Conservation (phyloP, 2,113 vertebrate genomes). For the Hemiscyllium ocellatum region DNA sequence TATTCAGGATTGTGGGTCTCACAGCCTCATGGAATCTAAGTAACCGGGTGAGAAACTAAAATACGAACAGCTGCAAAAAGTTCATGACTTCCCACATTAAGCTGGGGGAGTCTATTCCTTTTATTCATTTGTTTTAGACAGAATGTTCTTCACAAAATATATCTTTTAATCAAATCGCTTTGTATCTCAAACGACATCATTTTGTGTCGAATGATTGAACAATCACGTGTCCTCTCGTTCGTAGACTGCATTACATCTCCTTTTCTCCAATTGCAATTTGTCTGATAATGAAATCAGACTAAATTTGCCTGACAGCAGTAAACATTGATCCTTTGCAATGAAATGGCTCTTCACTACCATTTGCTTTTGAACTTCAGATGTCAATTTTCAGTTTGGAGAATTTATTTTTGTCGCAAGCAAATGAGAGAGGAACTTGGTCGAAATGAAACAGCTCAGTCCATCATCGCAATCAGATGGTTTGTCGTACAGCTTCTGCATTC, state of each 20-base stretch:
- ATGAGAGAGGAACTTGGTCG: not conserved
- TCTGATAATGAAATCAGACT: not conserved
- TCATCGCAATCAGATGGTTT: not conserved
- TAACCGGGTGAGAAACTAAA: not conserved
- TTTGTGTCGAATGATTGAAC: not conserved
- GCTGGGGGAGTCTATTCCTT: not conserved
- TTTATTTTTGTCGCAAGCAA: not conserved
- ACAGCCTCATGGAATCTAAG: not conserved
- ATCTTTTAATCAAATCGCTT: not conserved
- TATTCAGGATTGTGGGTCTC: not conserved
- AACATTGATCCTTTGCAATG: not conserved
- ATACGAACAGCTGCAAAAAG: not conserved
- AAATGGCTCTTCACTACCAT: not conserved
- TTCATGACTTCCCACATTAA: not conserved
- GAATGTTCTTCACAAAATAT: not conserved
- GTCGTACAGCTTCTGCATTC: not conserved
- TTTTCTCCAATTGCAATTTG: not conserved
- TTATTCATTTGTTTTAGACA: not conserved
- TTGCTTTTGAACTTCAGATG: not conserved
- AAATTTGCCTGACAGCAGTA: not conserved
- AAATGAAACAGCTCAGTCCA: not conserved
- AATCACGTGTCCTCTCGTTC: not conserved
- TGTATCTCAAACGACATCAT: not conserved
- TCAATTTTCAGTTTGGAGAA: not conserved
- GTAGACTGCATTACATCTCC: not conserved